Evolutionary conservation across 2,888 invertebrate species (phyloP).

Genomic region (Branchipolynoe longqiensis): DNA sequence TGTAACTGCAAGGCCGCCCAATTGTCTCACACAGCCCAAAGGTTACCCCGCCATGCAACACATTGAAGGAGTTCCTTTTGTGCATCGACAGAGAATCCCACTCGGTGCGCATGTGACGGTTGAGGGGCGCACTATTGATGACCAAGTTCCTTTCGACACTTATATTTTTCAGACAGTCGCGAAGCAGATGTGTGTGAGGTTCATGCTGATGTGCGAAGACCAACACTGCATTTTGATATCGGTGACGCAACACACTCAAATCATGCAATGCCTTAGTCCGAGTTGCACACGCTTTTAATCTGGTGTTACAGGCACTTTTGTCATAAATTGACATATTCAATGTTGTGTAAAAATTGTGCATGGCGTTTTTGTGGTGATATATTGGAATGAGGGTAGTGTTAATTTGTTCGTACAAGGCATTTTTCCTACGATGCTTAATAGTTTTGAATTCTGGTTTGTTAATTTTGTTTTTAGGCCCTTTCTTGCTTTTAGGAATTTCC

Average conservation of each 20-base stretch:
- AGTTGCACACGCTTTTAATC: not conserved
- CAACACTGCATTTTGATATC: slow-evolving; percentile 6
- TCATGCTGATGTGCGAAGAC: slow-evolving; percentile 60
- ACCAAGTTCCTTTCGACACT: not conserved
- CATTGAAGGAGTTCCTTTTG: slow-evolving; percentile 39
- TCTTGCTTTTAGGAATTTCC: slow-evolving; percentile 9
- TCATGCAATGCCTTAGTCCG: not conserved
- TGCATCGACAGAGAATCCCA: slow-evolving; percentile 48
- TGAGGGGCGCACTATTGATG: slow-evolving; percentile 14
- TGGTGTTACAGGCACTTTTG: slow-evolving; percentile 10
- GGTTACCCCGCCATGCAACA: slow-evolving; percentile 51
- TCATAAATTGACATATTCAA: not conserved
- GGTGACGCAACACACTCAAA: not conserved
- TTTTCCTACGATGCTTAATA: slow-evolving; percentile 44
- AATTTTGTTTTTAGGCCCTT: not conserved
- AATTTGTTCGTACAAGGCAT: slow-evolving; percentile 14
- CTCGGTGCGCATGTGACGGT: slow-evolving; percentile 4
- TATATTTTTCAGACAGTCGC: slow-evolving; percentile 51
- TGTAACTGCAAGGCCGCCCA: slow-evolving; percentile 9
- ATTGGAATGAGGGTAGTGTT: slow-evolving; percentile 33
- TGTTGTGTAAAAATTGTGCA: slow-evolving; percentile 55
- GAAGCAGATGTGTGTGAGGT: slow-evolving; percentile 1
- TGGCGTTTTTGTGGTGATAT: slow-evolving; percentile 56
- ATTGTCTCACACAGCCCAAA: slow-evolving; percentile 60
- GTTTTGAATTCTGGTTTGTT: slow-evolving; percentile 38